Percentiles rank a stretch among this genome's conserved stretches.
Conservation (phyloP, 2,113 vertebrate species). For the Coptodon bakossiorum region DNA sequence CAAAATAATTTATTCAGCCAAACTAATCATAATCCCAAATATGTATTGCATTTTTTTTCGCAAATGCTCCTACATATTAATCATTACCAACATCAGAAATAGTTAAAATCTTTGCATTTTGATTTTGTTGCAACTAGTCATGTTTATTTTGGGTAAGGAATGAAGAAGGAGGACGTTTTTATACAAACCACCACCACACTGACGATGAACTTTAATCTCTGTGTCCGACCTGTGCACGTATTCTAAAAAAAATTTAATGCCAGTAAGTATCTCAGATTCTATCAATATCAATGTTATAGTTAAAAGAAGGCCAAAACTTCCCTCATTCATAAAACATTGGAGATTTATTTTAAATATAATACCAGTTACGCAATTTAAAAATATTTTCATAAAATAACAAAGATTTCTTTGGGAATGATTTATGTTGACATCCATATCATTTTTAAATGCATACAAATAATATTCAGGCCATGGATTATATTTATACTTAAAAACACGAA, state of each 20-base stretch:
- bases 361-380: neutral
- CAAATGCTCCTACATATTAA: neutral
- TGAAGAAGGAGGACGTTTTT: neutral
- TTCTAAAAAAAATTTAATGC: neutral
- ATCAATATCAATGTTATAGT: neutral
- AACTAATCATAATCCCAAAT: neutral
- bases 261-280: neutral
- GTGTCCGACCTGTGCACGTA: neutral
- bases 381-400: neutral
- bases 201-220: neutral
- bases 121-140: neutral
- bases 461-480: neutral
- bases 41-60: fast-evolving
- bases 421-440: neutral
- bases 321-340: neutral
- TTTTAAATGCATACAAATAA: neutral
- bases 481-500: neutral
- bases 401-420: neutral
- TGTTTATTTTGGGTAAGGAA: neutral
- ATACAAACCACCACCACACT: neutral
- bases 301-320: neutral
- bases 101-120: neutral
- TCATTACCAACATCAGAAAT: neutral
- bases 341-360: neutral
- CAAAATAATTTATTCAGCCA: neutral